Evolutionary conservation across 2,888 invertebrate genomes (phyloP).

Genomic region (Geotrupes spiniger): DNA sequence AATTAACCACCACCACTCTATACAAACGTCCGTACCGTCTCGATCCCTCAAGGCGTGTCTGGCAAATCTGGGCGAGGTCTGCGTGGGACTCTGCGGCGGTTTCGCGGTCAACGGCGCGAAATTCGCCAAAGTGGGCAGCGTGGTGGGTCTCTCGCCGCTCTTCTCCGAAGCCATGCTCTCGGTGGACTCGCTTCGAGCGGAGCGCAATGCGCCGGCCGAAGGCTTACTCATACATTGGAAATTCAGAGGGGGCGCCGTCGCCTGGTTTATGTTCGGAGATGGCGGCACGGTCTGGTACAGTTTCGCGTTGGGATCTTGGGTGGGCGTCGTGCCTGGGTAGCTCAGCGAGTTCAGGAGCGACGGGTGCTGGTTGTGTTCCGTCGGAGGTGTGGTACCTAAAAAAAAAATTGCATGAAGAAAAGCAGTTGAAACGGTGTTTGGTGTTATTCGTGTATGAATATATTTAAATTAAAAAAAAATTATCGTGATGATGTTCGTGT

Average conservation of each 20-base stretch:
- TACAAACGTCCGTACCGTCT: slow-evolving; percentile 27
- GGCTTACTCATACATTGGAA: slow-evolving; percentile 13
- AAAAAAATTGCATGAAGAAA: too few relatives aligned
- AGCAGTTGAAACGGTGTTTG: too few relatives aligned
- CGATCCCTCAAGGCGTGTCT: slow-evolving; percentile 36
- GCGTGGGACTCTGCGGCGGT: slow-evolving; percentile 65
- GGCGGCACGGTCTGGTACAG: slow-evolving; percentile 51
- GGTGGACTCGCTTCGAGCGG: slow-evolving; percentile 29
- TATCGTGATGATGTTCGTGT: too few relatives aligned
- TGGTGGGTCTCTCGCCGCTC: slow-evolving; percentile 30
- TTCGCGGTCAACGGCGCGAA: slow-evolving; percentile 51
- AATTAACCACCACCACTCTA: too few relatives aligned
- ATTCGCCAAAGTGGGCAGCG: slow-evolving; percentile 35
- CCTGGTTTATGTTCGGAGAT: slow-evolving; percentile 40
- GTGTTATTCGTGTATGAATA: too few relatives aligned
- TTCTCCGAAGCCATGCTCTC: slow-evolving; percentile 30
- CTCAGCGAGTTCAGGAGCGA: slow-evolving; percentile 52
- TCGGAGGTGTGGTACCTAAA: slow-evolving; percentile 65
- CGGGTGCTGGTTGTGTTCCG: slow-evolving; percentile 49
- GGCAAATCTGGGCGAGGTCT: slow-evolving; percentile 55
- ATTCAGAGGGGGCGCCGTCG: slow-evolving; percentile 19
- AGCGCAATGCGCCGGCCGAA: slow-evolving; percentile 19
- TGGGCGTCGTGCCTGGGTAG: slow-evolving; percentile 51
- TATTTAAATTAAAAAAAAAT: too few relatives aligned
- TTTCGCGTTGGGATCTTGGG: slow-evolving; percentile 41